Base-by-base conservation (phyloP, 2,113 vertebrate species). In the Gavia stellata region DNA sequence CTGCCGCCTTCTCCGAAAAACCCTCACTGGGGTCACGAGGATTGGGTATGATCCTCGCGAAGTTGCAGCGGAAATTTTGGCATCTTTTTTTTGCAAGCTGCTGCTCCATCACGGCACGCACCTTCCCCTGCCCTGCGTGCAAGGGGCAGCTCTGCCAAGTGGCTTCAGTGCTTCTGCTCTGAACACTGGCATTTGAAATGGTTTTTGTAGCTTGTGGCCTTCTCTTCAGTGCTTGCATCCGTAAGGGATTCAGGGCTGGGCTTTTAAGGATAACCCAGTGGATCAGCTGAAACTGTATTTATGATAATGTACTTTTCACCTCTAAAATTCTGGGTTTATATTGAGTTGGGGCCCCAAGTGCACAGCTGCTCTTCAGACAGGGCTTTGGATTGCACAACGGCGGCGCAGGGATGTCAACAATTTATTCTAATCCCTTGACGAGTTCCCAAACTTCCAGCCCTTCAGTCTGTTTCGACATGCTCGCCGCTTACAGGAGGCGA, bases 321-420 rank as follows among this genome's bases (percentile, higher is more conserved):
- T 92, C 83, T 72, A 11, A 71, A 81, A 75, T 61, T 28, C 55
- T 66, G 90, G 26, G 53, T 96, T 91, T 89, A 1, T 25, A 28
- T 40, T 0, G 18, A 90, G 31, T 5, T 88, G 74, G 18, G 86
- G 70, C 94, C 73, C 53, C 42, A 31, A 31, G 61, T 9, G 6
- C 86, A 42, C 94, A 96, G 94, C 94, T 95, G 94, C 73, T 94
- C 13, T 14, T 91, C 86, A 92, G 92, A 49, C 86, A 42, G 53
- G 80, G 50, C 83, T 91, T 5, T 0, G 4, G 91, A 77, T 95
- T 97, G 95, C 62, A 26, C 81, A 95, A 94, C 23, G 3, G 40
- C 6, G 0, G 65, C 2, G 0, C 3, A 1, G 36, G 52, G 86
- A 94, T 92, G 81, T 96, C 96, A 96, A 86, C 91, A 93, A 49